These are phyloP conservation scores for Spodoptera litura DNA, from an alignment of 1,140 invertebrate species.

Conservation along the genomic window DNA sequence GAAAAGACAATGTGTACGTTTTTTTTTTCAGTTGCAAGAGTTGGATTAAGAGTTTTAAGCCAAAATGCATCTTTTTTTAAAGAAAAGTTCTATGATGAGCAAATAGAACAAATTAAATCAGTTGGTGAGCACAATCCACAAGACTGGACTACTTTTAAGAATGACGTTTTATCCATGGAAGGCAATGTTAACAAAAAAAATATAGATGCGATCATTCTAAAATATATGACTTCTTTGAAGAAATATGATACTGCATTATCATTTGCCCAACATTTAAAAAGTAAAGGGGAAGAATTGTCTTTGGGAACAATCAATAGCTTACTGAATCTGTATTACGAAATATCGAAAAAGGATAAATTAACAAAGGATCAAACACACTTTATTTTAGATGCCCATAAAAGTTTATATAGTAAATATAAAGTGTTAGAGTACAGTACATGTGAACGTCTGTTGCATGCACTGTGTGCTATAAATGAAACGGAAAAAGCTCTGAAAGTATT, in stretches of 20 bases:
- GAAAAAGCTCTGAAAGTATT: constrained; percentile 87
- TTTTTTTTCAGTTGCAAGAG: constrained; percentile 12
- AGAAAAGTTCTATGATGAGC: constrained; percentile 48
- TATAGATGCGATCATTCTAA: constrained; percentile 87
- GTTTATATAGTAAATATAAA: constrained; percentile 86
- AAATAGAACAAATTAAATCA: constrained; percentile 69
- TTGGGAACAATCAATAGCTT: constrained; percentile 86
- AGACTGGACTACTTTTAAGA: constrained; percentile 75
- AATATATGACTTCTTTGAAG: constrained; percentile 75
- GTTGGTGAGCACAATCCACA: constrained; percentile 50
- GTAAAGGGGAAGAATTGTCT: constrained; percentile 81
- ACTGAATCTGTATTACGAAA: constrained; percentile 84
- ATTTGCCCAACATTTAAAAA: constrained; percentile 87
- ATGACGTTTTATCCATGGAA: constrained; percentile 62
- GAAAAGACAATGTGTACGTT: neutral
- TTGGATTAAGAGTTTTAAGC: neutral
- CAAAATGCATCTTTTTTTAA: neutral
- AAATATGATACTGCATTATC: constrained; percentile 84
- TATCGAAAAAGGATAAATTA: constrained; percentile 69
- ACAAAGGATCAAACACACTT: constrained; percentile 84
- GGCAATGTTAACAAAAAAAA: constrained; percentile 80
- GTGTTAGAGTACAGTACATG: constrained; percentile 87
- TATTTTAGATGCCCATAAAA: constrained; percentile 86
- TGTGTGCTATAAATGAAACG: constrained; percentile 89
- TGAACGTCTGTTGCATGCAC: constrained; percentile 86